phyloP scores from a whole-genome alignment of 2,797 vertebrate species.

The Crenuchus spilurus region DNA sequence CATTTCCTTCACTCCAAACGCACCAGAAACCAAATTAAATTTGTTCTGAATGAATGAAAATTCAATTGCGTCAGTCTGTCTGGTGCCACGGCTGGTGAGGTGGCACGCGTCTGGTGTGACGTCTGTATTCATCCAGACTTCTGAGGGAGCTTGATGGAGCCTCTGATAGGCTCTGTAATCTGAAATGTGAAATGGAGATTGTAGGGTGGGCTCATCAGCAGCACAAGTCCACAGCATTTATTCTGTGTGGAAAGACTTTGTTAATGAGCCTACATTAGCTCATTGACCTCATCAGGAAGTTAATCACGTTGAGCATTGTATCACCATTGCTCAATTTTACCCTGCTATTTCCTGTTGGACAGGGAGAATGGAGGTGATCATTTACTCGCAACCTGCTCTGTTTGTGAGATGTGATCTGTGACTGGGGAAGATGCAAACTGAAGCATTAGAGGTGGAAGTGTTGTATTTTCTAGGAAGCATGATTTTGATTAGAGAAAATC shows the following conservation, averaged over 20 bases:
- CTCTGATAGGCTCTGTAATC: slow-evolving; percentile 23
- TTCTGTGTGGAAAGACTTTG: background rate
- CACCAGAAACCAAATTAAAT: slow-evolving; percentile 47
- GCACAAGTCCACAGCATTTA: slow-evolving; percentile 19
- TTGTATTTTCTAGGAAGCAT: background rate
- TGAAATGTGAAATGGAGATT: slow-evolving; percentile 18
- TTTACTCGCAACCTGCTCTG: background rate
- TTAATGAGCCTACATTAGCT: background rate
- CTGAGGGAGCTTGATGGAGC: slow-evolving; percentile 19
- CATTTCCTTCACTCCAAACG: slow-evolving; percentile 38
- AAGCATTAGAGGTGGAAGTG: background rate
- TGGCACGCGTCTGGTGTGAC: slow-evolving; percentile 42
- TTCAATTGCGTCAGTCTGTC: slow-evolving; percentile 52
- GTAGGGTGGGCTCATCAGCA: background rate
- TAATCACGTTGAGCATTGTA: background rate
- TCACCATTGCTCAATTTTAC: background rate
- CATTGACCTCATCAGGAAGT: background rate
- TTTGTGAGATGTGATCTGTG: background rate
- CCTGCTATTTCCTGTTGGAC: background rate
- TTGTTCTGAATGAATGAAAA: slow-evolving; percentile 53
- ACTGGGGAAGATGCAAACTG: background rate
- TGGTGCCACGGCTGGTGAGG: slow-evolving; percentile 38
- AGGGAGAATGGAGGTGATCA: background rate
- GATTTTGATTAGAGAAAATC: too few relatives aligned
- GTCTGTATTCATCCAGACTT: slow-evolving; percentile 31